Evolutionary conservation across 2,797 vertebrate species (phyloP).

Genomic region (Chelon auratus): DNA sequence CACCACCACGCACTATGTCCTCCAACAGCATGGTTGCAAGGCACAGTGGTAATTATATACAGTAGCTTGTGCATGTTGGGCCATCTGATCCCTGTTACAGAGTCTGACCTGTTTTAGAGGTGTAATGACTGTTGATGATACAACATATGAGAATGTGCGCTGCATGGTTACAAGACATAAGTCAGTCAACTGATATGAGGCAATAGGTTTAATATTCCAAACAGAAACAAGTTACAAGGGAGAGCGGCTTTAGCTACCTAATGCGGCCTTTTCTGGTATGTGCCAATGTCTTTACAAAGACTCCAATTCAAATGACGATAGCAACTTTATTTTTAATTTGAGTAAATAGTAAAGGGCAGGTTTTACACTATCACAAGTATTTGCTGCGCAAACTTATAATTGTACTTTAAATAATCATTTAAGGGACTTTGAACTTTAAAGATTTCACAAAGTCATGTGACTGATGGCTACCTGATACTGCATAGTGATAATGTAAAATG

Average conservation of each 20-base stretch:
- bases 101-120: slow-evolving; percentile 31
- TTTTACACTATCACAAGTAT: neutral
- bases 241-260: slow-evolving; percentile 35
- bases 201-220: slow-evolving; percentile 44
- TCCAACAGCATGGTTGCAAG: slow-evolving; percentile 16
- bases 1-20: slow-evolving; percentile 34
- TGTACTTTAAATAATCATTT: no score
- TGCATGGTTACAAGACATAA: slow-evolving; percentile 32
- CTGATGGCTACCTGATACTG: no score
- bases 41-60: slow-evolving; percentile 56
- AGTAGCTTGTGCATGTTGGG: slow-evolving; percentile 42
- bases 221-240: slow-evolving; percentile 27
- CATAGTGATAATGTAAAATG: no score
- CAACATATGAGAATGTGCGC: slow-evolving; percentile 41
- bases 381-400: neutral
- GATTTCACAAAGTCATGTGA: no score
- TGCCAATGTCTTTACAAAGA: slow-evolving; percentile 24
- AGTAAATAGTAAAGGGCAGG: neutral
- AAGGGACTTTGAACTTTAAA: no score
- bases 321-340: slow-evolving; percentile 1
- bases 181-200: slow-evolving; percentile 39
- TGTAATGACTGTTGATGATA: slow-evolving; percentile 34
- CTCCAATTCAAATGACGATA: slow-evolving; percentile 16
- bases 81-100: slow-evolving; percentile 50
- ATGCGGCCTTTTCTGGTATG: slow-evolving; percentile 31